Conservation (phyloP, 2,113 vertebrate species). For the Entelurus aequoreus region DNA sequence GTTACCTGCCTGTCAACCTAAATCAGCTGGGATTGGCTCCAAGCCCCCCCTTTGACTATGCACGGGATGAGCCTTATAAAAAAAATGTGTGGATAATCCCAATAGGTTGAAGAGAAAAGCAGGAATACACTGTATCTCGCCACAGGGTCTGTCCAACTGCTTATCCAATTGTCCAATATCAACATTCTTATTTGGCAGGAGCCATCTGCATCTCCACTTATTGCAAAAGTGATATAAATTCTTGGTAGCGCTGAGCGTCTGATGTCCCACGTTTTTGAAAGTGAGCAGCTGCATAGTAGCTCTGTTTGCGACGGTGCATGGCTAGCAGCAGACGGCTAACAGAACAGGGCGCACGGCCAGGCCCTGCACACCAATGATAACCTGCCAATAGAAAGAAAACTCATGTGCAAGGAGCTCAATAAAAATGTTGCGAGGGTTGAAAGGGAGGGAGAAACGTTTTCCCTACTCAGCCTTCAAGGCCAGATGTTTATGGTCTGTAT, state of each 20-base stretch:
- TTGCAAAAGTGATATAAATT: constrained; percentile 44
- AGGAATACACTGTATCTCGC: background rate
- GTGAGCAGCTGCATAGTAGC: constrained; percentile 42
- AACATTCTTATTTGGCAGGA: constrained; percentile 6
- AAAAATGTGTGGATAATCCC: background rate
- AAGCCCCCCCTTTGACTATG: background rate
- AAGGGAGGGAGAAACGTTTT: constrained; percentile 45
- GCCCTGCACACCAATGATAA: constrained; percentile 63
- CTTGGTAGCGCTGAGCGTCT: constrained; percentile 29
- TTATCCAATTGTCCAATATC: constrained; percentile 1
- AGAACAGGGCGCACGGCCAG: constrained; percentile 53
- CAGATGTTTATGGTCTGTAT: constrained; percentile 77
- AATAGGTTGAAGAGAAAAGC: background rate
- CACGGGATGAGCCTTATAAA: background rate
- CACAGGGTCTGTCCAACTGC: background rate
- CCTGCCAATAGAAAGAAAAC: constrained; percentile 69
- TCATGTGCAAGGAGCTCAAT: constrained; percentile 61
- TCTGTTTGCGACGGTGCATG: constrained; percentile 26
- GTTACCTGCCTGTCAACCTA: no score
- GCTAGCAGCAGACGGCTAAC: constrained; percentile 54
- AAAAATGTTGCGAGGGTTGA: constrained; percentile 64
- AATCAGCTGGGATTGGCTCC: background rate
- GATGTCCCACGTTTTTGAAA: constrained; percentile 27
- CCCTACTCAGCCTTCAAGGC: constrained; percentile 64
- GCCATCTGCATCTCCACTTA: constrained; percentile 27